Conservation (phyloP, 1,140 invertebrate genomes). For the Anadara kagoshimensis region DNA sequence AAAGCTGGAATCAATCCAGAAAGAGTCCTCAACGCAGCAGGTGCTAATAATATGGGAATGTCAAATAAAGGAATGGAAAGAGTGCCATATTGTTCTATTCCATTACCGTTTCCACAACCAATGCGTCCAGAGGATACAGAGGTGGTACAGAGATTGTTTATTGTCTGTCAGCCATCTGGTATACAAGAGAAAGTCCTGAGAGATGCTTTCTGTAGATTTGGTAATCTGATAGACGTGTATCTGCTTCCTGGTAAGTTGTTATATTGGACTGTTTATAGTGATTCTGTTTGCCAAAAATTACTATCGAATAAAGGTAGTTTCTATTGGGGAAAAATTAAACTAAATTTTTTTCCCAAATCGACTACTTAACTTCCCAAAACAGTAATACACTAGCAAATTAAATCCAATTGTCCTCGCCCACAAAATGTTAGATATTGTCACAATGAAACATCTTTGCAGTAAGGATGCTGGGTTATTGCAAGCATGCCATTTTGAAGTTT, state of each 20-base stretch:
- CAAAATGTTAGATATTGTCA: too few species aligned
- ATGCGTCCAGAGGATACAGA: conserved; percentile 83
- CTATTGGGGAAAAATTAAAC: not conserved
- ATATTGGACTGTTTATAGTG: not conserved
- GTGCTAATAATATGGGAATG: conserved; percentile 12
- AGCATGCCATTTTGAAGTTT: not conserved
- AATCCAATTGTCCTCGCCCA: too few species aligned
- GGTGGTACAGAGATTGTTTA: conserved; percentile 78
- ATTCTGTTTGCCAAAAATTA: too few species aligned
- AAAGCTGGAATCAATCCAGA: conserved; percentile 67
- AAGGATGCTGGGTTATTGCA: too few species aligned
- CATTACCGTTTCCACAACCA: conserved; percentile 82
- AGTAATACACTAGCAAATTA: too few species aligned
- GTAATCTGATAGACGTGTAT: conserved; percentile 93
- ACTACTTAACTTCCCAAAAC: too few species aligned
- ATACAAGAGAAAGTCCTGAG: conserved; percentile 86
- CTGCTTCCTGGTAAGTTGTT: conserved; percentile 84
- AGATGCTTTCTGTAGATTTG: conserved; percentile 93
- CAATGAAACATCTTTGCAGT: too few species aligned
- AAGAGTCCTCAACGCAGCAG: conserved; percentile 34
- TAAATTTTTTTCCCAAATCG: too few species aligned
- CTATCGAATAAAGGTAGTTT: too few species aligned
- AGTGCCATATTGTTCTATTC: conserved; percentile 79
- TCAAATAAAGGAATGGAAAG: conserved; percentile 72
- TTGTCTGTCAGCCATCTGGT: conserved; percentile 81